These are phyloP conservation scores for Ophraella communa DNA, from an alignment of 2,888 invertebrate species.

Conservation along the genomic window DNA sequence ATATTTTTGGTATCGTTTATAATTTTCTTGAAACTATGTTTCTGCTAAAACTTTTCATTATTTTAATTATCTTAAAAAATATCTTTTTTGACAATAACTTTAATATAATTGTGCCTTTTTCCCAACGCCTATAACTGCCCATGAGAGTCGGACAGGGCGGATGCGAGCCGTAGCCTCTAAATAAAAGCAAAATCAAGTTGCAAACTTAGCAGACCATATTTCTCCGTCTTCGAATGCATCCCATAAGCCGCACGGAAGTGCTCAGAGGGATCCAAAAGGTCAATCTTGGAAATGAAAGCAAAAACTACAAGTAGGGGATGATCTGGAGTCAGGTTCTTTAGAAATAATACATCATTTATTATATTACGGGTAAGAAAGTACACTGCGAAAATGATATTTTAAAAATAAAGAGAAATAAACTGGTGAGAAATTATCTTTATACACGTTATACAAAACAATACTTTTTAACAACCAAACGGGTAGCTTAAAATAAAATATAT, in stretches of 20 bases:
- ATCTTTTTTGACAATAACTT: too few species aligned
- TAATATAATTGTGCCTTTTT: not conserved
- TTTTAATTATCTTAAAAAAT: too few species aligned
- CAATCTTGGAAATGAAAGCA: constrained; percentile 45
- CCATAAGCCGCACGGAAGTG: constrained; percentile 43
- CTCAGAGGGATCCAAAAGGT: constrained; percentile 45
- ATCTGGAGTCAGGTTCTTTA: not conserved
- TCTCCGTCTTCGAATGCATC: constrained; percentile 45
- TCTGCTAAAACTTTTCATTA: too few species aligned
- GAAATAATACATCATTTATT: not conserved
- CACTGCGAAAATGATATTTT: not conserved
- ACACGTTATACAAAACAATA: too few species aligned
- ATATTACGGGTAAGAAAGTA: not conserved
- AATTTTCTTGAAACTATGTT: too few species aligned
- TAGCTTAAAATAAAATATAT: too few species aligned
- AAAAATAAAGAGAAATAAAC: too few species aligned
- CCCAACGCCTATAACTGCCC: not conserved
- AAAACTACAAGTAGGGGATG: constrained; percentile 24
- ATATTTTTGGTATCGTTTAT: too few species aligned
- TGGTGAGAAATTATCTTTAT: too few species aligned
- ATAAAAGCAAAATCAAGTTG: constrained; percentile 39
- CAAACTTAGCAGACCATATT: constrained; percentile 42
- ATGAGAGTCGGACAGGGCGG: not conserved
- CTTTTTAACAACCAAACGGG: too few species aligned
- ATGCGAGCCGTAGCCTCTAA: constrained; percentile 10